Conservation (phyloP, 1,140 invertebrate species). For the Drosophila seguyi region DNA sequence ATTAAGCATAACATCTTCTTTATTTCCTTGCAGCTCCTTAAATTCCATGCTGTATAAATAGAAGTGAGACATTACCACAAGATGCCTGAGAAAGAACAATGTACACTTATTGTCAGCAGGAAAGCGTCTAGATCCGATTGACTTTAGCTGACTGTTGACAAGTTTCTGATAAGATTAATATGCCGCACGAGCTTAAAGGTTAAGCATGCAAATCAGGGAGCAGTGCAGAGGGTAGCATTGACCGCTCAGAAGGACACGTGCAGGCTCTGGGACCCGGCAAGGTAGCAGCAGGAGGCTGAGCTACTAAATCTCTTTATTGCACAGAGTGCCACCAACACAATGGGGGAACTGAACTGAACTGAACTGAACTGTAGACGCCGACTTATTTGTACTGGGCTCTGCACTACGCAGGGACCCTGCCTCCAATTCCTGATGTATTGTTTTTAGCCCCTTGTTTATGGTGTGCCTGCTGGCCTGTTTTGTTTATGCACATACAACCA, state of each 20-base stretch:
- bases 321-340: slow-evolving; percentile 35
- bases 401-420: slow-evolving; percentile 50
- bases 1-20: neutral
- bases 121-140: slow-evolving; percentile 44
- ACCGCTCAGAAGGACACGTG: slow-evolving; percentile 73
- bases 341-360: slow-evolving; percentile 52
- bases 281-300: slow-evolving; percentile 43
- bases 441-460: slow-evolving; percentile 57
- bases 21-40: neutral
- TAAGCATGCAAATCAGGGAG: slow-evolving; percentile 69
- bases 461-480: slow-evolving; percentile 59
- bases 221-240: slow-evolving; percentile 58
- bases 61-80: slow-evolving; percentile 35
- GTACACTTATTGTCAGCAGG: slow-evolving; percentile 70
- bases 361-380: slow-evolving; percentile 47
- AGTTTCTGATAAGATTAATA: slow-evolving; percentile 84
- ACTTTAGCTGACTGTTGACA: slow-evolving; percentile 73
- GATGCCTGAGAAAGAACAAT: slow-evolving; percentile 58
- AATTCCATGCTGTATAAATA: slow-evolving; percentile 3
- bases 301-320: slow-evolving; percentile 80
- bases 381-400: slow-evolving; percentile 73
- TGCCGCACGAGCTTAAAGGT: slow-evolving; percentile 60
- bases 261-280: slow-evolving; percentile 4
- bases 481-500: slow-evolving; percentile 63
- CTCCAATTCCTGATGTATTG: slow-evolving; percentile 67